Evolutionary conservation across 2,113 vertebrate species (phyloP).

Genomic region (sheep (Ovis aries)): ARS-UI_Ramb_v3.0 NC_056060.1:61129501-61130000

Average conservation of each 20-base stretch:
- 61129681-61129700: neutral
- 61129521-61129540: slow-evolving; percentile 40
- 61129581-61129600: slow-evolving; percentile 61
- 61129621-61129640: slow-evolving; percentile 33
- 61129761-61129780: neutral
- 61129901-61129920: neutral
- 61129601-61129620: slow-evolving; percentile 51
- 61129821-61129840: neutral
- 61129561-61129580: slow-evolving; percentile 5
- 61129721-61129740: neutral
- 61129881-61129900: neutral
- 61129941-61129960: neutral
- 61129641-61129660: slow-evolving; percentile 30
- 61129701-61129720: neutral
- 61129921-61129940: neutral
- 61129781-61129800: neutral
- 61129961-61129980: neutral
- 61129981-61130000: neutral
- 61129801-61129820: neutral
- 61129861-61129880: neutral
- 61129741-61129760: accelerated
- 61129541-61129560: neutral
- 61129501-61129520: slow-evolving; percentile 27
- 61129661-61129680: slow-evolving; percentile 28
- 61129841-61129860: neutral